Conservation (phyloP, 2,888 invertebrate genomes). For the Aspidiotus destructor region DNA sequence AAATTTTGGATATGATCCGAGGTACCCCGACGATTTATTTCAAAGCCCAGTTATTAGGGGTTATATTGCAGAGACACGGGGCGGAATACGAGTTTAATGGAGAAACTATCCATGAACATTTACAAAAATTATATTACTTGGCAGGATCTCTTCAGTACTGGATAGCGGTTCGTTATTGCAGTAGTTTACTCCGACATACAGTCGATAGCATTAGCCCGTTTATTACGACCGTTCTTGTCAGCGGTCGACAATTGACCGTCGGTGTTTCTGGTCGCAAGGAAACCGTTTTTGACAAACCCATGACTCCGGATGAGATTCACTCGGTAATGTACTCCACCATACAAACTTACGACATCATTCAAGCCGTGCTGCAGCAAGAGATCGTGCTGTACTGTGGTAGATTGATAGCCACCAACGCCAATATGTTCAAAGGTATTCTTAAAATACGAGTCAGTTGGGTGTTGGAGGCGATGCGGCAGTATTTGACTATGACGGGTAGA, state of each 20-base stretch:
- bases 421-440: conserved; percentile 89
- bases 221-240: conserved; percentile 92
- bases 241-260: conserved; percentile 91
- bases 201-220: conserved; percentile 98
- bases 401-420: conserved; percentile 82
- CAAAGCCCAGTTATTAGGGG: conserved; percentile 73
- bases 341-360: conserved; percentile 81
- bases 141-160: conserved; percentile 81
- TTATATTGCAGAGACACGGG: conserved; percentile 71
- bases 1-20: conserved; percentile 63
- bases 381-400: conserved; percentile 88
- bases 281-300: conserved; percentile 93
- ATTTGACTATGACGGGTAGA: conserved; percentile 46
- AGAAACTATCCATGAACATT: conserved; percentile 52
- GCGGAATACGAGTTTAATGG: conserved; percentile 57
- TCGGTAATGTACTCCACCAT: conserved; percentile 83
- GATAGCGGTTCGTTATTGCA: conserved; percentile 90
- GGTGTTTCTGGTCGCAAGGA: conserved; percentile 91
- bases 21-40: conserved; percentile 63
- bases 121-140: conserved; percentile 64
- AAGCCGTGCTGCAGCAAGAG: conserved; percentile 87
- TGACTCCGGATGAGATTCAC: conserved; percentile 92
- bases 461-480: conserved; percentile 72
- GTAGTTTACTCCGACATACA: conserved; percentile 82
- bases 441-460: conserved; percentile 75